These are phyloP conservation scores for Aleiodes testaceus DNA, from an alignment of 2,888 invertebrate genomes.

Conservation along the genomic window DNA sequence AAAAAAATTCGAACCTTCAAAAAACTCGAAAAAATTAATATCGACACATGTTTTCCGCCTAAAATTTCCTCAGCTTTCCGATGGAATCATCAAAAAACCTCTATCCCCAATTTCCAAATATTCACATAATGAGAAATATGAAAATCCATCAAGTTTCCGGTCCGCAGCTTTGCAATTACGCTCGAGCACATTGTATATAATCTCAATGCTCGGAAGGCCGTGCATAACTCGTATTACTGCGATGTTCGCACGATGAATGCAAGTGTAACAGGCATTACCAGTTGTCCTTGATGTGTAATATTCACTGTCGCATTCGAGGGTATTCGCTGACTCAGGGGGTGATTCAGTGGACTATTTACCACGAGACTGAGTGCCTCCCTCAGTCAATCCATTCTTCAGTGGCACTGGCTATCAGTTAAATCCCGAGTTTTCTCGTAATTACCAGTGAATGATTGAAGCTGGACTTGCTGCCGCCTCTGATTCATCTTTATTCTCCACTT, in stretches of 20 bases:
- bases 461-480: not conserved
- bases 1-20: not conserved
- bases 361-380: not conserved
- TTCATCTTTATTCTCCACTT: not conserved
- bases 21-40: not conserved
- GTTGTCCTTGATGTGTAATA: conserved; percentile 21
- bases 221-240: conserved; percentile 26
- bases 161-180: conserved; percentile 21
- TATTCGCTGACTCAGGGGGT: not conserved
- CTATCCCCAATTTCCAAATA: no score
- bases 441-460: not conserved
- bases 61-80: no score
- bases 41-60: no score
- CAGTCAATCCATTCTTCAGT: not conserved
- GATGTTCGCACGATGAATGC: conserved; percentile 17
- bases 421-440: not conserved
- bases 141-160: conserved; percentile 26
- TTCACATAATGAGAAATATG: not conserved
- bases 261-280: conserved; percentile 13
- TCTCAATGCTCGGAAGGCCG: conserved; percentile 15
- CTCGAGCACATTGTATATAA: conserved; percentile 20
- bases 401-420: not conserved
- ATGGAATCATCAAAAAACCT: not conserved
- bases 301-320: conserved; percentile 9
- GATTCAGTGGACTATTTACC: conserved; percentile 6